A percentile compares a stretch with the other conserved stretches of the same genome.
Evolutionary conservation across 2,113 vertebrate genomes (phyloP).

Genomic region (Poecile atricapillus): DNA sequence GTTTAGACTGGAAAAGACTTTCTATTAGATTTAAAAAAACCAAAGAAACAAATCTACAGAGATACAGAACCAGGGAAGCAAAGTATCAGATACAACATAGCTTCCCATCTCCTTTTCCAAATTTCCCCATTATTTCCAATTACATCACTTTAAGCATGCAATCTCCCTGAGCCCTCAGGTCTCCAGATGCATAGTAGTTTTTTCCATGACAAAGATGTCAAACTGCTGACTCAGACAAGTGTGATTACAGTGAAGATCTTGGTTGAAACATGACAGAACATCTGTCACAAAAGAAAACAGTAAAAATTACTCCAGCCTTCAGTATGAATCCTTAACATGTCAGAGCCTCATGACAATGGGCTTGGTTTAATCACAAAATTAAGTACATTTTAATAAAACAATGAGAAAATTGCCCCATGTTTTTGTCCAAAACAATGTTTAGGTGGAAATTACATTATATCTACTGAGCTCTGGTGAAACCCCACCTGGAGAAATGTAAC

Average conservation of each 20-base stretch:
- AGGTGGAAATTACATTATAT: background rate
- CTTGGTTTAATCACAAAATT: background rate
- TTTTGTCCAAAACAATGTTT: background rate
- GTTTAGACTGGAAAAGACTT: background rate
- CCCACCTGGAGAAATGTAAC: background rate
- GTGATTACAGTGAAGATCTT: background rate
- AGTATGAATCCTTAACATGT: background rate
- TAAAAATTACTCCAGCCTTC: background rate
- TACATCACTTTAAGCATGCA: background rate
- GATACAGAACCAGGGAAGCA: background rate
- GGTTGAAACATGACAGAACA: background rate
- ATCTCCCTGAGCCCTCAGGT: background rate
- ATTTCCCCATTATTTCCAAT: background rate
- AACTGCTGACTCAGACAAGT: background rate
- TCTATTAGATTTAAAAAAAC: background rate
- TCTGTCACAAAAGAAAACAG: background rate
- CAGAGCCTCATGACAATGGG: background rate
- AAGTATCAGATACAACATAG: background rate
- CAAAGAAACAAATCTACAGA: background rate
- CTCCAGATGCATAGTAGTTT: background rate
- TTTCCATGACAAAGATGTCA: background rate
- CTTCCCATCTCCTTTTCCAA: background rate
- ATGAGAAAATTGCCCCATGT: background rate
- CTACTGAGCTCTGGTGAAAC: background rate
- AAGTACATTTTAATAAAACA: background rate